Evolutionary conservation across 2,888 invertebrate genomes (phyloP), one percentile per base, ranked within the genome.

Genomic region (Xestoiulus laeticollis): DNA sequence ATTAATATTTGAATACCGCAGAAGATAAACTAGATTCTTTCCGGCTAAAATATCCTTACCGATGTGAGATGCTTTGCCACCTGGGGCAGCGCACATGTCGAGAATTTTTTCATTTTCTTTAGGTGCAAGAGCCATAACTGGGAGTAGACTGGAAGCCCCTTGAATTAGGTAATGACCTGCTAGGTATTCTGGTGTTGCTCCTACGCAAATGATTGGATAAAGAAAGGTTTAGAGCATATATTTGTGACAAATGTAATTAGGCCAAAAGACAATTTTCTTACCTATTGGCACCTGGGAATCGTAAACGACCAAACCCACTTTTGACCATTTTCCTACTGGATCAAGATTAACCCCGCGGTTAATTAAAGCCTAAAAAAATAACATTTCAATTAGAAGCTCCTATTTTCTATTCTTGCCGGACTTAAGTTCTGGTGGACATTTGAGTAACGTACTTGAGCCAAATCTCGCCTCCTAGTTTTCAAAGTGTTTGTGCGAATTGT

Each of bases 61-160:
- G 89, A 99, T 98, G 92, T 99, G 98, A 0, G 98, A 97, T 0
- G 99, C 97, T 93, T 99, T 99, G 12, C 99, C 99, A 85, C 99
- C 99, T 0, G 99, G 99, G 0, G 99, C 99, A 0, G 99, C 95
- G 91, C 98, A 97, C 98, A 99, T 96, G 91, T 99, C 99, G 48
- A 99, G 93, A 89, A 99, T 95, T 89, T 95, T 94, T 93, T 99
- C 99, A 91, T 97, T 96, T 93, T 98, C 98, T 93, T 98, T 97
- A 0, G 99, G 99, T 0, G 97, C 98, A 87, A 99, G 93, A 0
- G 99, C 97, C 97, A 99, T 98, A 0, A 99, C 99, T 0, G 99
- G 99, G 87, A 99, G 93, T 91, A 98, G 95, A 93, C 99, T 99
- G 1, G 98, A 98, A 19, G 98, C 99, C 12, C 99, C 99, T 90